phyloP scores from a whole-genome alignment of 2,888 invertebrate species.

The Perizoma affinitatum region DNA sequence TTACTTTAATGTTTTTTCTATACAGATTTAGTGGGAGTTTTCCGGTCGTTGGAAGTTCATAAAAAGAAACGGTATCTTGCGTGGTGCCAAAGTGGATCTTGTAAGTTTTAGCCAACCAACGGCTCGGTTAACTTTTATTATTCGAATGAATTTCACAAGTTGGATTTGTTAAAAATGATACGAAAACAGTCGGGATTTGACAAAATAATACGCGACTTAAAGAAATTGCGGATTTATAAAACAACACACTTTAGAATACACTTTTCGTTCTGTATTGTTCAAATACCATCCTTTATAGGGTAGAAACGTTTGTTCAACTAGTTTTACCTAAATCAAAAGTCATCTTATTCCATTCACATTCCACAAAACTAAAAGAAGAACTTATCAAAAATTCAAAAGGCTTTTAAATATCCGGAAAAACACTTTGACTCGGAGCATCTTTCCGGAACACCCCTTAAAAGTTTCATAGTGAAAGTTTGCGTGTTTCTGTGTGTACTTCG shows the following conservation, averaged over 20 bases:
- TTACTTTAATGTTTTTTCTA: conserved; percentile 27
- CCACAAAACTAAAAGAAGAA: conserved; percentile 25
- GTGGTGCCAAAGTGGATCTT: conserved; percentile 45
- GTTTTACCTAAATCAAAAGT: not conserved
- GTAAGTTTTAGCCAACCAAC: conserved; percentile 40
- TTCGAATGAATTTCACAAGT: conserved; percentile 30
- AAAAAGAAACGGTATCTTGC: conserved; percentile 36
- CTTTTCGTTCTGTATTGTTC: not conserved
- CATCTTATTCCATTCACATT: conserved; percentile 1
- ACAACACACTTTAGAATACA: not conserved
- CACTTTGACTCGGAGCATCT: conserved; percentile 47
- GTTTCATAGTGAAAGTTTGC: conserved; percentile 67
- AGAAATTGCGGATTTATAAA: conserved; percentile 10
- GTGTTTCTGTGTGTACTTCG: conserved; percentile 49
- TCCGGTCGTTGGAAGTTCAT: conserved; percentile 33
- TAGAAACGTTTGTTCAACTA: not conserved
- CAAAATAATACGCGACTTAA: conserved; percentile 10
- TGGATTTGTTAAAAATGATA: conserved; percentile 22
- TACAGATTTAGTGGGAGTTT: conserved; percentile 26
- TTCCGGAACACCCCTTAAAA: conserved; percentile 60
- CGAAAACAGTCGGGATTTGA: conserved; percentile 19
- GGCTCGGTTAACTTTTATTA: conserved; percentile 34
- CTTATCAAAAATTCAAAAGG: conserved; percentile 37
- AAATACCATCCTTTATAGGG: too few species aligned
- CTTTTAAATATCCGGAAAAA: conserved; percentile 44